Conservation (phyloP, 2,797 vertebrate genomes). For the Hipposideros larvatus region DNA sequence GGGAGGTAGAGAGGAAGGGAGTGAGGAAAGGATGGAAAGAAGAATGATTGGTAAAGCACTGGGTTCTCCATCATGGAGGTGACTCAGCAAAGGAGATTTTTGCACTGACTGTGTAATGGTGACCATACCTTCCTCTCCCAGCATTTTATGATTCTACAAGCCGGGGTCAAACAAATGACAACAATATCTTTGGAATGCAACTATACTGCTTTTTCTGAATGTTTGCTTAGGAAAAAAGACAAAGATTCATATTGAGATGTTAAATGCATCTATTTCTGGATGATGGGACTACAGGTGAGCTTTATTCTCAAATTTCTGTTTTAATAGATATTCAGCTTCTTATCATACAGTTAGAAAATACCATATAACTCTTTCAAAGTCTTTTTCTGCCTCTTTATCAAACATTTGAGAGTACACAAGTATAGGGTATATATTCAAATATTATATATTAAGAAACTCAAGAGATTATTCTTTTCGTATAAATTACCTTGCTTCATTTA, state of each 20-base stretch:
- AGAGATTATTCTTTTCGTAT: neutral
- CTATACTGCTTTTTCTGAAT: neutral
- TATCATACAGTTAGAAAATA: neutral
- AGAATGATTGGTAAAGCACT: neutral
- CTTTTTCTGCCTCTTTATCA: neutral
- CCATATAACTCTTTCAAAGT: neutral
- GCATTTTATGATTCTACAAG: neutral
- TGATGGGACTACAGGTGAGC: neutral
- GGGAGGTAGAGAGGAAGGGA: too few relatives aligned
- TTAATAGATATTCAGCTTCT: neutral
- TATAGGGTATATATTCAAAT: neutral
- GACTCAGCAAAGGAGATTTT: neutral
- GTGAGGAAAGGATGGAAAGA: neutral
- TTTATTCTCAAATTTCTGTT: neutral
- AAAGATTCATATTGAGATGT: neutral
- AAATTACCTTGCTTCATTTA: neutral
- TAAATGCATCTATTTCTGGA: neutral
- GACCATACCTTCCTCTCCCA: neutral
- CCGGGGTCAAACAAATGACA: neutral
- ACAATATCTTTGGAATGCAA: neutral
- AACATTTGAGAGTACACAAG: neutral
- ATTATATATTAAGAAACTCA: neutral
- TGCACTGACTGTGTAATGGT: fast-evolving
- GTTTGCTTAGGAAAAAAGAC: neutral
- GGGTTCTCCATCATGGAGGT: neutral